A percentile compares a stretch with the other conserved stretches of the same genome.
Conservation (phyloP, 2,888 invertebrate species). For the Amitus sp. region DNA sequence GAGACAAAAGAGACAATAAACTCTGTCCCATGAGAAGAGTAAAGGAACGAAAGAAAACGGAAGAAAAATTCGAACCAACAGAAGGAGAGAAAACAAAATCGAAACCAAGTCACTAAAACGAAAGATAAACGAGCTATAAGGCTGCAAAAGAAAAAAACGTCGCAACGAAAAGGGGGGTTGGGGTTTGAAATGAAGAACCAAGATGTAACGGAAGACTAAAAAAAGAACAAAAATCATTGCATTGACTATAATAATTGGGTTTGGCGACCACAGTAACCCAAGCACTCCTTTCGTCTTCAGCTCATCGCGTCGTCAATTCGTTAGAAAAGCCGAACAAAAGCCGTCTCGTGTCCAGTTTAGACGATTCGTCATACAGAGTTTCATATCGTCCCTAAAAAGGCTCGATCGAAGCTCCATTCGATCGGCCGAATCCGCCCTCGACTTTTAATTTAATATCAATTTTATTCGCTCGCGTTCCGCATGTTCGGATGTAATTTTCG, state of each 20-base stretch:
- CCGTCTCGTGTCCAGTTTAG: neutral
- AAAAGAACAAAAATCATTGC: constrained; percentile 49
- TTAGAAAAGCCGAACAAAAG: neutral
- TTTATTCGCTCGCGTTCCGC: too few relatives aligned
- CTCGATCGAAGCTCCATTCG: too few relatives aligned
- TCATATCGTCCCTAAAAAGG: constrained; percentile 4
- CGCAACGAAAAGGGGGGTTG: too few relatives aligned
- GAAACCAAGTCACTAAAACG: constrained; percentile 21
- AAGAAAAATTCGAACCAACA: neutral
- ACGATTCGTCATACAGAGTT: constrained; percentile 5
- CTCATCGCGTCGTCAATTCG: constrained; percentile 33
- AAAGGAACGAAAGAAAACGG: constrained; percentile 23
- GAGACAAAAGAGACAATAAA: constrained; percentile 14
- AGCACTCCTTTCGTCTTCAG: constrained; percentile 56
- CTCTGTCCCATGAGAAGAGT: constrained; percentile 46
- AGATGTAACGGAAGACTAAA: constrained; percentile 37
- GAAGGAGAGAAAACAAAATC: constrained; percentile 19
- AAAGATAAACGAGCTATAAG: constrained; percentile 39
- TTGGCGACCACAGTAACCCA: constrained; percentile 66
- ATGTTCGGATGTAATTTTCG: too few relatives aligned
- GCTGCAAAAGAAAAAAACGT: constrained; percentile 39
- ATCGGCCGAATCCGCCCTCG: too few relatives aligned
- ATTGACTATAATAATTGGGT: constrained; percentile 60
- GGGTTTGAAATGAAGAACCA: constrained; percentile 35
- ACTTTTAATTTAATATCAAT: too few relatives aligned